Base-by-base conservation (phyloP, 92 coral and sea anemone species). In the Zoanthus sansibaricus region DNA sequence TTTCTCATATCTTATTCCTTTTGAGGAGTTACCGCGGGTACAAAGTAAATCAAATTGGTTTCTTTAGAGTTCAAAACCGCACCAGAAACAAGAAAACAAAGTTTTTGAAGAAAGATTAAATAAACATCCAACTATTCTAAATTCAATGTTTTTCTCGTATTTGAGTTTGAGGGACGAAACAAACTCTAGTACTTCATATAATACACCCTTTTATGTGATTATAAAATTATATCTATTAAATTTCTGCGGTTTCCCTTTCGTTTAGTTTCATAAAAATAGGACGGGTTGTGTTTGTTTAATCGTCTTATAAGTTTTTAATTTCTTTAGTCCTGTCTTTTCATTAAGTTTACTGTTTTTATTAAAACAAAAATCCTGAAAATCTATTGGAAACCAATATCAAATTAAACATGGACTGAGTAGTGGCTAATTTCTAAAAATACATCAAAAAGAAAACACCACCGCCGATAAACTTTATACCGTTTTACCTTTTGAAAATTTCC, bases 271-370 rank as follows among this genome's bases (percentile, higher is more conserved):
- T 13, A 51, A 17, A 75, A 14, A 47, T 21, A 10, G 10, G 44
- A 75, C 47, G 16, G 61, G 61, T 1, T 62, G 17, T 61, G 73
- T 79, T 52, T 76, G 71, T 79, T 79, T 79, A 58, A 62, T 62
- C 32, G 58, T 47, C n/a, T 59, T 80, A 66, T 44, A 67, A 37
- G 75, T 67, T 66, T 80, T 46, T 80, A 64, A 46, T 21, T 44
- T 66, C 25, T 18, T 62, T 64, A 20, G 62, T 67, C 85, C 47
- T 54, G 13, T 62, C 51, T 21, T 33, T 80, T 47, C 74, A 44
- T 64, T 59, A 80, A 80, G 74, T 66, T 64, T 71, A 80, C 31
- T 80, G 85, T 80, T 80, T 80, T 80, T 80, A 47, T 80, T 37
- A 80, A 80, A 66, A 64, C 30, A 25, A 80, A 46, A 20, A 66